Evolutionary conservation across 2,888 invertebrate genomes (phyloP).

Genomic region (Ochropleura leucogaster): DNA sequence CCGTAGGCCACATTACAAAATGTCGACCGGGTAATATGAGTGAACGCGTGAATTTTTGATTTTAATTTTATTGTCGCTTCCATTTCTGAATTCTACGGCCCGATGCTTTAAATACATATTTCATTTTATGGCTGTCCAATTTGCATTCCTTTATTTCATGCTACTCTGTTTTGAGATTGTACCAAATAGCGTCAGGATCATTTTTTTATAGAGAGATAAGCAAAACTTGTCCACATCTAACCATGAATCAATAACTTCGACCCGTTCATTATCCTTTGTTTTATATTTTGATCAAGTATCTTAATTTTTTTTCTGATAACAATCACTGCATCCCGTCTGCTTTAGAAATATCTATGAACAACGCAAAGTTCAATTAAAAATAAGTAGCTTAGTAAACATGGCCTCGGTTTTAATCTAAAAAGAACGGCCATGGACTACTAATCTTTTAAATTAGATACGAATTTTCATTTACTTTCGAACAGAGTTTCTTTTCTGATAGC

Average conservation of each 20-base stretch:
- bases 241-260: not conserved
- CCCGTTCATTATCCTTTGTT: not conserved
- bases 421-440: slow-evolving; percentile 60
- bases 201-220: not conserved
- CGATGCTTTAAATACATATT: slow-evolving; percentile 62
- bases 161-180: slow-evolving; percentile 22
- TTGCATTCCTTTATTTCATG: slow-evolving; percentile 35
- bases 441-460: slow-evolving; percentile 66
- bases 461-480: slow-evolving; percentile 61
- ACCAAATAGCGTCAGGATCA: slow-evolving; percentile 2
- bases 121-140: slow-evolving; percentile 53
- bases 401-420: slow-evolving; percentile 61
- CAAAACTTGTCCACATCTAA: not conserved
- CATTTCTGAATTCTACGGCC: slow-evolving; percentile 49
- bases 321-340: slow-evolving; percentile 11
- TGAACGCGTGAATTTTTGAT: slow-evolving; percentile 79
- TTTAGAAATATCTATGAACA: slow-evolving; percentile 25
- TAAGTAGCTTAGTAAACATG: slow-evolving; percentile 63
- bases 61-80: slow-evolving; percentile 68
- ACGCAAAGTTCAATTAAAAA: slow-evolving; percentile 61
- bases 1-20: slow-evolving; percentile 84
- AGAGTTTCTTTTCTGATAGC: slow-evolving; percentile 49
- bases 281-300: not conserved
- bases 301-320: not conserved
- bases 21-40: slow-evolving; percentile 78